Base-by-base conservation (phyloP, 64 coral and sea anemone genomes). In the Montipora cactus region DNA sequence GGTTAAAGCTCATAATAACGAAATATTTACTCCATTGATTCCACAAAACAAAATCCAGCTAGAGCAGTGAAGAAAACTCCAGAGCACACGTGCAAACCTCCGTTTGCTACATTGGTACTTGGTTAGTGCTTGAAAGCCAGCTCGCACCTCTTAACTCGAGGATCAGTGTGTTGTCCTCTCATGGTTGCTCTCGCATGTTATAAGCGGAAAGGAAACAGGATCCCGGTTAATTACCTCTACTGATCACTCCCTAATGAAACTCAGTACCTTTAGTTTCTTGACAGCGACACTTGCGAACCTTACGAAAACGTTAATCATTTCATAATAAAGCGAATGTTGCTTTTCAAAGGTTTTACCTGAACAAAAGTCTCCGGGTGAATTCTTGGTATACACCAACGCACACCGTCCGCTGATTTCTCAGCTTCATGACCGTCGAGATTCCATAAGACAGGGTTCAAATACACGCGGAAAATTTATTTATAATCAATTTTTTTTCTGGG, bases 131-230 rank as follows among this genome's bases (percentile, higher is more conserved):
- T 45, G 55, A 44, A 64, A 45, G 58, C 19, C 21, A 4, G 76
- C 13, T 49, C n/a, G 8, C 46, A 71, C 45, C 68, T 21, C 18
- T 71, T 5, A 86, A 71, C 49, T 68, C 64, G 5, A 86, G 66
- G 68, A 86, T 64, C 46, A 51, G 64, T 71, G 47, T 72, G 15
- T 82, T 82, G 62, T 37, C 11, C n/a, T 80, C 58, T 62, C 3
- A 16, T 10, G 37, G 5, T 69, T 86, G 37, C 49, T 16, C 7
- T 20, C 8, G 7, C n/a, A 71, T 72, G 45, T 13, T 37, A 16
- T 21, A 46, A 50, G 37, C 64, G 66, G 66, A 18, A 86, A 86
- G 44, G 82, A 86, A 49, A 86, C 82, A 72, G 82, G 82, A 86
- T 71, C 23, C 44, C 37, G 37, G 28, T 72, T 19, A 86, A 21